Percentiles rank a stretch among this genome's conserved stretches.
Evolutionary conservation across 2,797 vertebrate species (phyloP).

Genomic region (Cirrhinus molitorella): DNA sequence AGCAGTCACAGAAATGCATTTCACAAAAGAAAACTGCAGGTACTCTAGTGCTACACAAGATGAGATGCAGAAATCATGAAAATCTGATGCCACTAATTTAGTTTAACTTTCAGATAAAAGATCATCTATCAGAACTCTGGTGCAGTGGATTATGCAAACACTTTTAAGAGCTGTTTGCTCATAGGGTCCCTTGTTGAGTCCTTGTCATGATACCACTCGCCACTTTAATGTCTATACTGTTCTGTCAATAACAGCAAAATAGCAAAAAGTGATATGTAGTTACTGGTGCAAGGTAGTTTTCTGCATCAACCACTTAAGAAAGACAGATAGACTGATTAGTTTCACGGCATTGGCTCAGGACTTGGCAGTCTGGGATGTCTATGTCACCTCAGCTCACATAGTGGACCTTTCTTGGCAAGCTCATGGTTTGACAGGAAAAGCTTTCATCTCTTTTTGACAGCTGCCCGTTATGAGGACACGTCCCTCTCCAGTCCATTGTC

Average conservation of each 20-base stretch:
- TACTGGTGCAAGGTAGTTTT: background rate
- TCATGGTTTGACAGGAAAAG: slow-evolving; percentile 45
- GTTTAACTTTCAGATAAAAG: background rate
- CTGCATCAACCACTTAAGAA: background rate
- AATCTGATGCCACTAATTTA: no score
- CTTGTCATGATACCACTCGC: background rate
- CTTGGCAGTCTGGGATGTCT: slow-evolving; percentile 31
- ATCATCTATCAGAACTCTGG: background rate
- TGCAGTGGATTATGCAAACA: background rate
- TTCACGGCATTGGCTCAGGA: background rate
- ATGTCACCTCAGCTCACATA: slow-evolving; percentile 1
- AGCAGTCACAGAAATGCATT: slow-evolving; percentile 18
- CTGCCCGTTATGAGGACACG: slow-evolving; percentile 53
- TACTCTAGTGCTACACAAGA: background rate
- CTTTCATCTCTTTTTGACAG: slow-evolving; percentile 59
- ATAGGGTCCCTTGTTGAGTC: background rate
- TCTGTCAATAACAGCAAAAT: background rate
- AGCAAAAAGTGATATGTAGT: background rate
- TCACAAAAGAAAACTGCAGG: slow-evolving; percentile 13
- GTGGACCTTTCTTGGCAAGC: slow-evolving; percentile 49
- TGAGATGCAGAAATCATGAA: background rate
- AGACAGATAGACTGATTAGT: background rate
- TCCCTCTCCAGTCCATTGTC: slow-evolving; percentile 8
- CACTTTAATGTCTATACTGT: background rate
- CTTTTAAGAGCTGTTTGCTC: background rate